phyloP scores from a whole-genome alignment of 2,888 invertebrate genomes.

The Oscheius onirici region DNA sequence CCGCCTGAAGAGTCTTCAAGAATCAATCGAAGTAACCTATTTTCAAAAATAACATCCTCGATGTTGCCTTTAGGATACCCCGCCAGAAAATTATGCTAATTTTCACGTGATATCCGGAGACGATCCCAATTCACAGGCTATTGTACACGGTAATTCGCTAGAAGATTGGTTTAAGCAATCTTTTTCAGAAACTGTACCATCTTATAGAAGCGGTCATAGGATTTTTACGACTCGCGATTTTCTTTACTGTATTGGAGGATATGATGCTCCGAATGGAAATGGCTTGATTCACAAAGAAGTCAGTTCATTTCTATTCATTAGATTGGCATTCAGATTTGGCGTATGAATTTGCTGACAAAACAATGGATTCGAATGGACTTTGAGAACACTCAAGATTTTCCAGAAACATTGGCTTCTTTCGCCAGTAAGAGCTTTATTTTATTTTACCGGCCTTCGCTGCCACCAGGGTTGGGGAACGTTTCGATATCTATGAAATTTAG shows the following conservation, averaged over 20 bases:
- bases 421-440: conserved; percentile 41
- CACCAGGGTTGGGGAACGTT: too few species aligned
- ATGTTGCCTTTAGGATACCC: neutral
- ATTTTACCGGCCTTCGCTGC: neutral
- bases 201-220: conserved; percentile 61
- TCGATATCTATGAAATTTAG: too few species aligned
- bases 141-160: neutral
- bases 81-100: neutral
- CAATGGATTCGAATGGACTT: conserved; percentile 48
- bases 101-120: conserved; percentile 26
- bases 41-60: neutral
- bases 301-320: too few species aligned
- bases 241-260: conserved; percentile 66
- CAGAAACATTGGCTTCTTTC: conserved; percentile 58
- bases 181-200: conserved; percentile 33
- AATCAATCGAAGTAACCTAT: neutral
- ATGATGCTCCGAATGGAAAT: conserved; percentile 5
- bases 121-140: conserved; percentile 4
- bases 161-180: too few species aligned
- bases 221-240: conserved; percentile 59
- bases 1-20: neutral
- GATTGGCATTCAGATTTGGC: conserved; percentile 58
- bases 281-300: conserved; percentile 38
- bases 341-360: conserved; percentile 51
- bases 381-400: conserved; percentile 22